A percentile compares a stretch with the other conserved stretches of the same genome.
These are phyloP conservation scores for Heteronetta atricapilla DNA, from an alignment of 2,113 vertebrate genomes.

Conservation along the genomic window DNA sequence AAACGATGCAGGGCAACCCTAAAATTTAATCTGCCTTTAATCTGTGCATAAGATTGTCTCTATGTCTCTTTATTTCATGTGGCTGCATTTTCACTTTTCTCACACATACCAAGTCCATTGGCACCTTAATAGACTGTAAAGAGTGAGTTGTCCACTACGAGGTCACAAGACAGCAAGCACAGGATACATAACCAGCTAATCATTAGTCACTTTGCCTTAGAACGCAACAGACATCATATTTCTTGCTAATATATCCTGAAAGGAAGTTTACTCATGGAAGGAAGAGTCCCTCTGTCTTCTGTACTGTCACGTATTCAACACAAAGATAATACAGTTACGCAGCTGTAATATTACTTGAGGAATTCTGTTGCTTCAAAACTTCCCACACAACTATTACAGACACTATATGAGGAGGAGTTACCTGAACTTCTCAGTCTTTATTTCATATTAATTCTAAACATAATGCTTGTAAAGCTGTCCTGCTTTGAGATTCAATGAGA, in stretches of 20 bases:
- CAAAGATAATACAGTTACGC: neutral
- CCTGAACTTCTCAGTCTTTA: neutral
- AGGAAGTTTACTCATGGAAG: neutral
- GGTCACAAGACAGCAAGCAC: neutral
- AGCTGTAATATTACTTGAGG: neutral
- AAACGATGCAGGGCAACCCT: slow-evolving; percentile 68
- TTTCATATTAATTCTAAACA: neutral
- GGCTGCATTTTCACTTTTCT: neutral
- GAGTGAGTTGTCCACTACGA: neutral
- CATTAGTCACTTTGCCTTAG: neutral
- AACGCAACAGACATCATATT: neutral
- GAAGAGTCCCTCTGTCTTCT: neutral
- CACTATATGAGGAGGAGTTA: neutral
- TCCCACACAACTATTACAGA: neutral
- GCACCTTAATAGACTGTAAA: neutral
- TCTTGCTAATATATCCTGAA: neutral
- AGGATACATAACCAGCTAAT: neutral
- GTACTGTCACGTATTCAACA: neutral
- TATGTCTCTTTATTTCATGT: slow-evolving; percentile 6
- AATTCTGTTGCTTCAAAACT: neutral
- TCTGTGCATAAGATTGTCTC: neutral
- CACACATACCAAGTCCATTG: neutral
- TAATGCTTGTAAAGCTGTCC: neutral
- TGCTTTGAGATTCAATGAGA: neutral
- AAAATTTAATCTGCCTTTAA: slow-evolving; percentile 40